Percentiles rank a stretch among this genome's conserved stretches.
phyloP scores from a whole-genome alignment of 2,888 invertebrate genomes.

The Amiota minor region DNA sequence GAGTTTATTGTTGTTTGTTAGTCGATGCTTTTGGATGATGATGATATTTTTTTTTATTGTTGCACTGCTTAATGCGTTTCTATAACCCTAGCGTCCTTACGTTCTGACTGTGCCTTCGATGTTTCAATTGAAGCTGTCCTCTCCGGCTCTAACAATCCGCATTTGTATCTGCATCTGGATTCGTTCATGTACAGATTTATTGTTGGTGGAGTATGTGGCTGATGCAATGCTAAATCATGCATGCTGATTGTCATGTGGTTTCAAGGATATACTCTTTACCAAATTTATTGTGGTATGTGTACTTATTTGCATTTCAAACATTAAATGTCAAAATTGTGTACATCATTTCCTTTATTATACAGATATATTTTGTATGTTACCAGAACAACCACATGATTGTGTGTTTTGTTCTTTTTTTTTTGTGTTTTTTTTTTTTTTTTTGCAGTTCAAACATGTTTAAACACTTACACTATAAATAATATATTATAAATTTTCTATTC shows the following conservation, averaged over 20 bases:
- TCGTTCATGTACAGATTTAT: slow-evolving; percentile 28
- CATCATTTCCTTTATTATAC: slow-evolving; percentile 13
- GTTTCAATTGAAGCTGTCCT: not conserved
- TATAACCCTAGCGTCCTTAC: no score
- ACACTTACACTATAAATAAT: no score
- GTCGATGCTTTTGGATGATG: slow-evolving; percentile 21
- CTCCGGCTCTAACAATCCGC: slow-evolving; percentile 32
- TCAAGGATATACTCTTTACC: slow-evolving; percentile 37
- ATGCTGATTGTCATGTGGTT: slow-evolving; percentile 66
- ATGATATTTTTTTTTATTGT: no score
- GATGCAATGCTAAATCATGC: slow-evolving; percentile 61
- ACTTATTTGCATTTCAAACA: slow-evolving; percentile 42
- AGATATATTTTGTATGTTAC: no score
- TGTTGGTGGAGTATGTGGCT: slow-evolving; percentile 20
- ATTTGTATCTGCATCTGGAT: slow-evolving; percentile 44
- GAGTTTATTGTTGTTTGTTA: slow-evolving; percentile 40
- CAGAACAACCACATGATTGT: no score
- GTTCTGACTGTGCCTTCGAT: not conserved
- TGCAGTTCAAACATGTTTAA: no score
- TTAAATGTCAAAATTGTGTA: slow-evolving; percentile 35
- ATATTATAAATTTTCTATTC: no score
- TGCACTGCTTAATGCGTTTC: no score
- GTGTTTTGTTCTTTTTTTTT: no score
- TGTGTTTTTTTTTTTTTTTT: no score
- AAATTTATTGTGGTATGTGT: slow-evolving; percentile 2